phyloP scores from a whole-genome alignment of 2,113 vertebrate species.

The Podarcis raffonei region DNA sequence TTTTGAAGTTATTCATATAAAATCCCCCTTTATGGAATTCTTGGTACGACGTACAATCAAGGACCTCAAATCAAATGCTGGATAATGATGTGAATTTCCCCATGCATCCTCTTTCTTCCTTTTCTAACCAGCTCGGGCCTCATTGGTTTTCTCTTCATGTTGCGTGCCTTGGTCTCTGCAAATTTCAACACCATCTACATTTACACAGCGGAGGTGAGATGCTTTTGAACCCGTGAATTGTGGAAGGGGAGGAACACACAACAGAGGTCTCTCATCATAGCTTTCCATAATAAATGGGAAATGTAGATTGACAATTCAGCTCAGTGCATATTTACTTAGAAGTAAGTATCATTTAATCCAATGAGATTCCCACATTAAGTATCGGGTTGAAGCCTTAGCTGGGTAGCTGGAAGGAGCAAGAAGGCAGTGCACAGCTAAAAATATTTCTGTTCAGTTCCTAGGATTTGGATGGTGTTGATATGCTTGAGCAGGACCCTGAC shows the following conservation, averaged over 20 bases:
- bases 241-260: too few species aligned
- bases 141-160: conserved; percentile 86
- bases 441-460: neutral
- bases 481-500: neutral
- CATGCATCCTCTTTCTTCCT: neutral
- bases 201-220: conserved; percentile 93
- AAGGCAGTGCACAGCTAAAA: neutral
- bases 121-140: conserved; percentile 77
- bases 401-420: neutral
- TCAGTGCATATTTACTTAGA: neutral
- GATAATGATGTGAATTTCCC: neutral
- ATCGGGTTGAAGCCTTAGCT: neutral
- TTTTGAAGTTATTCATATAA: neutral
- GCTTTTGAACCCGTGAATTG: accelerated
- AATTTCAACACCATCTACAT: conserved; percentile 97
- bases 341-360: neutral
- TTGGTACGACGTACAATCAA: neutral
- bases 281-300: neutral
- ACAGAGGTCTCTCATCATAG: neutral
- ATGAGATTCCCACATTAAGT: neutral
- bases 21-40: neutral
- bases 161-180: conserved; percentile 89
- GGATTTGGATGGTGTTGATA: neutral
- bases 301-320: neutral
- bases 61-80: neutral